Conservation (phyloP, 2,113 vertebrate genomes). For the Muscicapa adusta region DNA sequence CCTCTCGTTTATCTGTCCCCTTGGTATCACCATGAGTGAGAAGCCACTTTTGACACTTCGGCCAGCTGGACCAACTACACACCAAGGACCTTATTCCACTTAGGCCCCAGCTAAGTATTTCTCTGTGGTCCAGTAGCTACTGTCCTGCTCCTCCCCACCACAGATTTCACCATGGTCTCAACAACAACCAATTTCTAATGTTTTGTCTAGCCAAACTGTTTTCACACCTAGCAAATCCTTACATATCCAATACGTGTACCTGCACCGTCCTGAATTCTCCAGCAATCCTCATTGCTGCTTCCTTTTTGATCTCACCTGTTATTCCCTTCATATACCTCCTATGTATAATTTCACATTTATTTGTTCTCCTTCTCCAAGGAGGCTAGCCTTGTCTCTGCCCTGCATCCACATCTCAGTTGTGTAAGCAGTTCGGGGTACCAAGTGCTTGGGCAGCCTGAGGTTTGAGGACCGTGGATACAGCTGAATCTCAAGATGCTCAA, state of each 20-base stretch:
- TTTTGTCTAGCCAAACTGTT: not conserved
- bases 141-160: not conserved
- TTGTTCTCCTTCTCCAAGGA: not conserved
- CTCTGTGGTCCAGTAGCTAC: not conserved
- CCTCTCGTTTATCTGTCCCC: not conserved
- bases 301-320: not conserved
- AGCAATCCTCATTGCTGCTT: not conserved
- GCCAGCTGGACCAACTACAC: not conserved
- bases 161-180: not conserved
- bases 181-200: too few relatives aligned
- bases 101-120: not conserved
- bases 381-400: not conserved
- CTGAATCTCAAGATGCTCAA: not conserved
- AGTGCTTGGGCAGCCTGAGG: accelerated
- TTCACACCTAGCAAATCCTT: not conserved
- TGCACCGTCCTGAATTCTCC: not conserved
- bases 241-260: accelerated
- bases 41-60: not conserved
- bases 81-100: not conserved
- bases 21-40: accelerated
- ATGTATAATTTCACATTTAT: accelerated
- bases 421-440: not conserved
- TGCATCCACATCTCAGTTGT: not conserved
- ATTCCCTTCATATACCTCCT: not conserved
- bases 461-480: not conserved